Evolutionary conservation across 1,140 invertebrate species (phyloP), one percentile per base, ranked within the genome.

Genomic region (Drosophila serrata): DNA sequence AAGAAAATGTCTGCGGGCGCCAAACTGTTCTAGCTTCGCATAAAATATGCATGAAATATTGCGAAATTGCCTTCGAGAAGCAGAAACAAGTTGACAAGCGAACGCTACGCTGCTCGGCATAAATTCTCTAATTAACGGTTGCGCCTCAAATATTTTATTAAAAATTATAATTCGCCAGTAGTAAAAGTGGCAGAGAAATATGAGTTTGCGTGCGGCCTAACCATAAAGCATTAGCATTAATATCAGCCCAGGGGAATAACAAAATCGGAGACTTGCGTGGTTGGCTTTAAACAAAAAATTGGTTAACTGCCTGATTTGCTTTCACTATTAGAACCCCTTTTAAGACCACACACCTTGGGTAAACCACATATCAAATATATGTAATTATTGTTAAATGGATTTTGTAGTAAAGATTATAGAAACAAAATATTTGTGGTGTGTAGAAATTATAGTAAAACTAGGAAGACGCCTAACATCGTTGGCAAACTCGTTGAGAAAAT

Each of bases 81-180:
- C 61, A 59, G 58, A 81, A 88, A 85, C 81, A 81, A 88, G 85
- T 85, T 90, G 85, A 90, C 85, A 90, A 88, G 85, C 61, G 68
- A 67, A 78, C 76, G 84, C 67, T 9, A 17, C 8, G 7, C 15
- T 87, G 82, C 60, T 90, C 61, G 69, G 63, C 59, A 85, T 90
- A 88, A 88, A 84, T 88, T 90, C 55, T 53, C 85, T 90, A 88
- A 88, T 88, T 88, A 88, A 90, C 85, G 78, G 85, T 90, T 88
- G 85, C 74, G 74, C 85, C 81, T 80, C 55, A 81, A 81, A 84
- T 78, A 78, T 75, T 81, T 85, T 75, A 85, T 79, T 90, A 75
- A 79, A 82, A 75, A 87, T 87, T 87, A 75, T 76, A 79, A 79
- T 79, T 79, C 39, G 48, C 45, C 65, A 40, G 46, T 69, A 61